These are phyloP conservation scores for Pycnonotus jocosus DNA, from an alignment of 2,113 vertebrate genomes.

Conservation along the genomic window DNA sequence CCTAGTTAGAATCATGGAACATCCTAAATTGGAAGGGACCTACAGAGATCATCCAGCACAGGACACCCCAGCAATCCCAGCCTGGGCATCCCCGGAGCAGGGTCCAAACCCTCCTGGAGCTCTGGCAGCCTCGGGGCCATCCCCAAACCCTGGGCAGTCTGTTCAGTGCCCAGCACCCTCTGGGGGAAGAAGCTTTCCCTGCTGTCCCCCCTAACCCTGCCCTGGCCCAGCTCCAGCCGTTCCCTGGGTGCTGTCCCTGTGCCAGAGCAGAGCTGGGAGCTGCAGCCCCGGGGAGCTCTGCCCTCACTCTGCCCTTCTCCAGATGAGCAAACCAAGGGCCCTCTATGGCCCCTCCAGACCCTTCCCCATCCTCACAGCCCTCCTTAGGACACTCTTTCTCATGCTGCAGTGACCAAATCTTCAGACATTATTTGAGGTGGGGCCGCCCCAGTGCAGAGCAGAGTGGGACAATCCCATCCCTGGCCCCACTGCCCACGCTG, in stretches of 20 bases:
- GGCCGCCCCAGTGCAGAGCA: not conserved
- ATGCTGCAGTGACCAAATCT: not conserved
- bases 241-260: not conserved
- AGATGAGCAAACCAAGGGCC: not conserved
- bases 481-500: too few species aligned
- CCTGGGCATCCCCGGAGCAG: not conserved
- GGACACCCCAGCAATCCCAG: not conserved
- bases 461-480: not conserved
- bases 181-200: not conserved
- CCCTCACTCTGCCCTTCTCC: not conserved
- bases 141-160: not conserved
- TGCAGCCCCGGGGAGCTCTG: not conserved
- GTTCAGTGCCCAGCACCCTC: not conserved
- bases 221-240: not conserved
- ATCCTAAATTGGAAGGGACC: not conserved
- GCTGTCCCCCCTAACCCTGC: not conserved
- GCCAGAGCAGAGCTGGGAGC: not conserved
- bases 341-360: not conserved
- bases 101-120: not conserved
- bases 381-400: not conserved
- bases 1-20: not conserved
- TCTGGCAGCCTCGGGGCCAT: not conserved
- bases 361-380: not conserved
- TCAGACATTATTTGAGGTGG: not conserved
- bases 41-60: fast-evolving